phyloP scores from a whole-genome alignment of 2,888 invertebrate species.

The Cheilosia soror region DNA sequence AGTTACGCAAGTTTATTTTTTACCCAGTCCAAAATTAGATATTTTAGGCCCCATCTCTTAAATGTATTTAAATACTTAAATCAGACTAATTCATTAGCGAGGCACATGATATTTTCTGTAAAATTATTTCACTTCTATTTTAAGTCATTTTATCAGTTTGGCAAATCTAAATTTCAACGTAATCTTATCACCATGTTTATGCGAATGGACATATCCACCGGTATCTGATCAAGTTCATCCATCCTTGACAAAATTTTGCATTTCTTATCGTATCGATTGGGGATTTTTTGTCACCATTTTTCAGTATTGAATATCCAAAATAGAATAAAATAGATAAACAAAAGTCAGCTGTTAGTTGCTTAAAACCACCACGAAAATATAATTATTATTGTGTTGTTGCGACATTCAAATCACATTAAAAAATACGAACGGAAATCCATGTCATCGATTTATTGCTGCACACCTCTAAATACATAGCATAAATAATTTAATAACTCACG shows the following conservation, averaged over 20 bases:
- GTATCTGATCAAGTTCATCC: constrained; percentile 3
- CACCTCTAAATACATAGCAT: neutral
- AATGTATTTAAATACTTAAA: too few relatives aligned
- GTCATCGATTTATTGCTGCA: constrained; percentile 42
- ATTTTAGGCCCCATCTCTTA: too few relatives aligned
- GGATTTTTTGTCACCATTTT: neutral
- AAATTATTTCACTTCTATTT: constrained; percentile 1
- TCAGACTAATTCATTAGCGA: neutral
- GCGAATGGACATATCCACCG: neutral
- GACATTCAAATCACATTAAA: constrained; percentile 36
- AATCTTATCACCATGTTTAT: constrained; percentile 25
- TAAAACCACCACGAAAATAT: neutral
- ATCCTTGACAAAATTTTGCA: neutral
- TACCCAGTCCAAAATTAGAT: neutral
- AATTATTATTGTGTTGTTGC: neutral
- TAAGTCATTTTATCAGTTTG: neutral
- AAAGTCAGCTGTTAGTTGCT: neutral
- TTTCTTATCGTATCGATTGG: neutral
- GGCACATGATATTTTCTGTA: neutral
- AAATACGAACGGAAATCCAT: constrained; percentile 14
- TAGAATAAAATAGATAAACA: constrained; percentile 11
- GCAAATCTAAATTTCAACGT: neutral
- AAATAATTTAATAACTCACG: constrained; percentile 24
- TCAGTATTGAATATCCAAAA: constrained; percentile 10
- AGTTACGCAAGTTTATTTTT: neutral